These are phyloP conservation scores for Steinernema scapterisci DNA, from an alignment of 2,888 invertebrate genomes.

Conservation along the genomic window DNA sequence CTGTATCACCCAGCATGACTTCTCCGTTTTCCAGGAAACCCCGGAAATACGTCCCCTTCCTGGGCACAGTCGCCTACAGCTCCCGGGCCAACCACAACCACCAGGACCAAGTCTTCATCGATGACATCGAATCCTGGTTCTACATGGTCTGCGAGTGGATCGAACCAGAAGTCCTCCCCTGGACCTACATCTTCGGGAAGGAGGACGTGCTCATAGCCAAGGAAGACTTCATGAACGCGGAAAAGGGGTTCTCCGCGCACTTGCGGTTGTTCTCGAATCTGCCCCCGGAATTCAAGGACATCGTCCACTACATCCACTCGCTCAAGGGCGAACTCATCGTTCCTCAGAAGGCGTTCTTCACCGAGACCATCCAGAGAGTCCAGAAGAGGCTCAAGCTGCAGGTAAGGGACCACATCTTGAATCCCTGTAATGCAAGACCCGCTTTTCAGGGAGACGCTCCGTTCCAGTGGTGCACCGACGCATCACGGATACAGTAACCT, in stretches of 20 bases:
- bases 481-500: too few species aligned
- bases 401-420: not conserved
- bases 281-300: not conserved
- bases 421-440: not conserved
- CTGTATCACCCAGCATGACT: too few species aligned
- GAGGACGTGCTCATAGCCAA: not conserved
- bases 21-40: not conserved
- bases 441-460: not conserved
- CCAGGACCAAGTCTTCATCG: not conserved
- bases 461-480: not conserved
- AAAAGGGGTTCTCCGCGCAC: not conserved
- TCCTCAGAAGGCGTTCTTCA: not conserved
- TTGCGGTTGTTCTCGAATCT: not conserved
- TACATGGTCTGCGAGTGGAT: conserved; percentile 25
- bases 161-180: not conserved
- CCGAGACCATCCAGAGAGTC: not conserved
- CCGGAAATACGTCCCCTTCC: not conserved
- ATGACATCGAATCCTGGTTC: conserved; percentile 6
- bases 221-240: not conserved
- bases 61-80: not conserved
- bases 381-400: not conserved
- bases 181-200: not conserved
- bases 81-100: not conserved
- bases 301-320: not conserved
- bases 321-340: not conserved